Evolutionary conservation across 2,888 invertebrate genomes (phyloP).

Genomic region (Creontiades dilutus): DNA sequence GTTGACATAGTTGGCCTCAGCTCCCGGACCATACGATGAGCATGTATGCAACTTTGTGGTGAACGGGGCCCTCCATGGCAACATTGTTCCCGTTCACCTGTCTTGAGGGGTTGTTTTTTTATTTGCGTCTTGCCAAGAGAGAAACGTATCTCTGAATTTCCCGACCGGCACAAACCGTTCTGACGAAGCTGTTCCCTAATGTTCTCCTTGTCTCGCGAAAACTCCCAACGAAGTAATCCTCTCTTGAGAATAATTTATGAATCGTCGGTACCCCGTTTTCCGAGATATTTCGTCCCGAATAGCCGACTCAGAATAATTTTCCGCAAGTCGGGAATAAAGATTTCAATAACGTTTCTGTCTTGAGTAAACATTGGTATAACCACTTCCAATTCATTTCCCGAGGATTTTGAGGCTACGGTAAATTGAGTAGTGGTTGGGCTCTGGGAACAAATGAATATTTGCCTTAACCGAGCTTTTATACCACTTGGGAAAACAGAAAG

Average conservation of each 20-base stretch:
- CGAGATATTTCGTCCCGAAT: not conserved
- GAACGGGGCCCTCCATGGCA: not conserved
- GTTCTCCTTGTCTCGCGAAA: constrained; percentile 33
- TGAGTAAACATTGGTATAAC: constrained; percentile 32
- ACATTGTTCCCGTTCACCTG: constrained; percentile 30
- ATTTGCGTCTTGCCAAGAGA: not conserved
- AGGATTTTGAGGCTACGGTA: not conserved
- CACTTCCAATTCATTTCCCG: constrained; percentile 31
- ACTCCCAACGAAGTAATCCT: constrained; percentile 30
- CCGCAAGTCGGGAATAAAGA: constrained; percentile 21
- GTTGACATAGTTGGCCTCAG: constrained; percentile 45
- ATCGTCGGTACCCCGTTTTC: constrained; percentile 10
- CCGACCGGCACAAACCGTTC: constrained; percentile 4
- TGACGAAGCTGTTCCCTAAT: constrained; percentile 24
- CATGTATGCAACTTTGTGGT: not conserved
- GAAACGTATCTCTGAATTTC: constrained; percentile 7
- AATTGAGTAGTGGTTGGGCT: not conserved
- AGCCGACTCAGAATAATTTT: constrained; percentile 10
- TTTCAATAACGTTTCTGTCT: constrained; percentile 20
- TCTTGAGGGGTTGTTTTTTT: not conserved
- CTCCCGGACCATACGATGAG: not conserved
- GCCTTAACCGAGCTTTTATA: not conserved
- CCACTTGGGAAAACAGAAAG: not conserved
- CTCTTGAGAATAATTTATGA: constrained; percentile 34
- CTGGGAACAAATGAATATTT: not conserved